These are phyloP conservation scores for Diorhabda sublineata DNA, from an alignment of 1,140 invertebrate species.

Conservation along the genomic window DNA sequence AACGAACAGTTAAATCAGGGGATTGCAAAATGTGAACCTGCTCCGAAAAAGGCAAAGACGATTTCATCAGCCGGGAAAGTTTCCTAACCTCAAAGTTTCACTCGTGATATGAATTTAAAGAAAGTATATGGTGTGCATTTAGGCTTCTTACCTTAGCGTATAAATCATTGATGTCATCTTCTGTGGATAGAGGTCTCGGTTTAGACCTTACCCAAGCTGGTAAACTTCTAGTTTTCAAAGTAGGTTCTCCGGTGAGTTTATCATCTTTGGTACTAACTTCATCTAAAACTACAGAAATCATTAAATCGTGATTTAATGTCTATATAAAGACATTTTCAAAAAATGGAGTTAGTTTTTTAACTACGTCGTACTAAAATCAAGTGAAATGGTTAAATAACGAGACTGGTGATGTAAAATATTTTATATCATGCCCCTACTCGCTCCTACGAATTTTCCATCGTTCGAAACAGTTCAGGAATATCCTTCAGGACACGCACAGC, in stretches of 20 bases:
- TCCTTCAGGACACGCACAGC: too few relatives aligned
- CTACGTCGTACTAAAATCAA: too few relatives aligned
- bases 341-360: too few relatives aligned
- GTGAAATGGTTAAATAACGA: too few relatives aligned
- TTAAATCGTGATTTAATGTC: neutral
- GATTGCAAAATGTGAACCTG: neutral
- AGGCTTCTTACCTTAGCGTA: constrained; percentile 61
- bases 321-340: too few relatives aligned
- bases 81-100: constrained; percentile 8
- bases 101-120: too few relatives aligned
- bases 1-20: too few relatives aligned
- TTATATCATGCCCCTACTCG: too few relatives aligned
- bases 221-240: constrained; percentile 63
- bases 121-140: too few relatives aligned
- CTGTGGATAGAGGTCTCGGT: constrained; percentile 60
- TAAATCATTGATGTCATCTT: constrained; percentile 64
- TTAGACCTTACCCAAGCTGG: constrained; percentile 63
- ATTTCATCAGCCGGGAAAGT: constrained; percentile 1
- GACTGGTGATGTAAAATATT: too few relatives aligned
- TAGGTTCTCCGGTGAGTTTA: constrained; percentile 47
- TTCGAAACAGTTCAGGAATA: too few relatives aligned
- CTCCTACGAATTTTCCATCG: too few relatives aligned
- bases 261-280: constrained; percentile 48
- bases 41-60: neutral
- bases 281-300: constrained; percentile 54